A percentile compares a stretch with the other conserved stretches of the same genome.
phyloP scores from a whole-genome alignment of 2,797 vertebrate genomes.

The Huso huso region DNA sequence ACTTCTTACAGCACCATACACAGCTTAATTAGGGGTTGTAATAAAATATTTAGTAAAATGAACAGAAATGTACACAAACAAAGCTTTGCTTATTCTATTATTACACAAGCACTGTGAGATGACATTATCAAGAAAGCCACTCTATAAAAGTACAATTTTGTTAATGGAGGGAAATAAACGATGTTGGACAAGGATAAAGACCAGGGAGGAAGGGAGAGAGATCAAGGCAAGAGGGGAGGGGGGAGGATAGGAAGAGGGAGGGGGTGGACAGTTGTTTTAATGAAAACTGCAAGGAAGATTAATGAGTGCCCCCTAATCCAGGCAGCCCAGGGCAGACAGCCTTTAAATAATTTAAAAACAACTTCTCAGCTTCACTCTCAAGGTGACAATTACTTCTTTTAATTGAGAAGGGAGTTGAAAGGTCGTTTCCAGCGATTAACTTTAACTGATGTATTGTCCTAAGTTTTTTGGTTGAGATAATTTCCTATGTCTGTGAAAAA shows the following conservation, averaged over 20 bases:
- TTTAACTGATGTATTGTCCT: conserved; percentile 6
- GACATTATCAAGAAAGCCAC: too few relatives aligned
- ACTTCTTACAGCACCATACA: too few relatives aligned
- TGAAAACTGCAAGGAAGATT: conserved; percentile 48
- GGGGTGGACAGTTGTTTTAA: conserved; percentile 33
- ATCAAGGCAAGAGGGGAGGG: not conserved
- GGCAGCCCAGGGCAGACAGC: conserved; percentile 26
- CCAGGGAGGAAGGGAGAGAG: conserved; percentile 11
- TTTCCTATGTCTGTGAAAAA: too few relatives aligned
- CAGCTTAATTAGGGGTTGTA: too few relatives aligned
- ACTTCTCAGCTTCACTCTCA: conserved; percentile 17
- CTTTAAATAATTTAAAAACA: conserved; percentile 31
- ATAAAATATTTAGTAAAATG: too few relatives aligned
- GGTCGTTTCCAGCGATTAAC: conserved; percentile 8
- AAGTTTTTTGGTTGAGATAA: not conserved
- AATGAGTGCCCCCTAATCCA: conserved; percentile 40
- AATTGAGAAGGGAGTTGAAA: conserved; percentile 10
- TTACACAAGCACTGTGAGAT: too few relatives aligned
- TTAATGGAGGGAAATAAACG: conserved; percentile 16
- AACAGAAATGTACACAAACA: too few relatives aligned
- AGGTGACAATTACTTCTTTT: conserved; percentile 22
- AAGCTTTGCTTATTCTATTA: too few relatives aligned
- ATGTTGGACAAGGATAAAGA: conserved; percentile 12
- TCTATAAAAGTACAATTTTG: too few relatives aligned
- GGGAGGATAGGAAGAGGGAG: not conserved